Evolutionary conservation across 2,113 vertebrate genomes (phyloP), one percentile per base, ranked within the genome.

Genomic region (Oreochromis aureus): DNA sequence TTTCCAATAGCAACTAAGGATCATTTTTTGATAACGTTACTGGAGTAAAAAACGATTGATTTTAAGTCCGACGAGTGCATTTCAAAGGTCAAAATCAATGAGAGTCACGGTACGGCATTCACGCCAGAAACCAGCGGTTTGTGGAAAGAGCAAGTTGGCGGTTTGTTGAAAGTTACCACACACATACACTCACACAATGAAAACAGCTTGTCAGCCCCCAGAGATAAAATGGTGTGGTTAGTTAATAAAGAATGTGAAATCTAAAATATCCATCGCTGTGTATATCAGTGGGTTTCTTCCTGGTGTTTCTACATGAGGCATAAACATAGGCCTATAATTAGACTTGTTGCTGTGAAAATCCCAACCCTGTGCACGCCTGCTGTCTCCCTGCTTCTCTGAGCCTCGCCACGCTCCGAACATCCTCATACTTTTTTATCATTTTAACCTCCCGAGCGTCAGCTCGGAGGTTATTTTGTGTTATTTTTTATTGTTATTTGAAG

Each of bases 401-500:
- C 66, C 53, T 71, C 56, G 36, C 7, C 34, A 10, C 18, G 71
- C 73, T 83, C 51, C 13, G 1, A 22, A 7, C 32, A 82, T 32
- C 36, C 19, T 84, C 39, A 16, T 10, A 22, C 36, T 51, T 19
- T 86, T 82, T 87, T 44, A 88, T 92, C 54, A 88, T 84, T 84
- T 78, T 88, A 91, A 87, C 86, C 86, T 90, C 89, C 87, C 1
- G 58, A 81, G 89, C 83, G n/a, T 87, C 32, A 4, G 53, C 87
- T 80, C 81, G 2, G 48, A 82, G 54, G 78, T 88, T 79, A 79
- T 88, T 89, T 83, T 80, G n/a, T 61, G 76, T 89, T 83, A 80
- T 79, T 61, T 86, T 89, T 89, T 92, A 89, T 91, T 92, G 83
- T 91, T 89, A 89, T 93, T 92, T 90, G 86, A 92, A 58, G 82